These are phyloP conservation scores for Clytia hemisphaerica DNA, from an alignment of 30 jellyfish, hydroid and myxozoan species.

Conservation along the genomic window DNA sequence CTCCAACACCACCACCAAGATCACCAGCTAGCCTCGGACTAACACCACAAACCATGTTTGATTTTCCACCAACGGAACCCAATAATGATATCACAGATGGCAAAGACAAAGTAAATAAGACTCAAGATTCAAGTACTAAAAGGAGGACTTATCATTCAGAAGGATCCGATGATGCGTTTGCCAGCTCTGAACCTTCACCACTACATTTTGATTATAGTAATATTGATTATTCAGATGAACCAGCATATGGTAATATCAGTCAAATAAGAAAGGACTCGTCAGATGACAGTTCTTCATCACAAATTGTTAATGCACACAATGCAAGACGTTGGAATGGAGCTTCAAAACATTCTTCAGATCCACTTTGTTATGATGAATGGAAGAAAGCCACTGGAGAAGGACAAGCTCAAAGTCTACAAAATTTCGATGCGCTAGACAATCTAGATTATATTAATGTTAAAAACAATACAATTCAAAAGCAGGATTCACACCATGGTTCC, in stretches of 20 bases:
- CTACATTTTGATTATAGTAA: constrained; percentile 20
- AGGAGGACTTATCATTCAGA: constrained; percentile 4
- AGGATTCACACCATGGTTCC: constrained; percentile 34
- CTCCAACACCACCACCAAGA: constrained; percentile 70
- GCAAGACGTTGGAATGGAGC: constrained; percentile 45
- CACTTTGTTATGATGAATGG: constrained; percentile 42
- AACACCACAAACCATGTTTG: constrained; percentile 19
- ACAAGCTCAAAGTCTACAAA: background rate
- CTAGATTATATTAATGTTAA: constrained; percentile 8
- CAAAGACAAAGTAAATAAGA: constrained; percentile 40
- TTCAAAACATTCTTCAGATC: constrained; percentile 71
- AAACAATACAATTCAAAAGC: constrained; percentile 7
- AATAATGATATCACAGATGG: constrained; percentile 14
- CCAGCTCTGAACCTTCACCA: constrained; percentile 9
- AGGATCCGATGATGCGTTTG: constrained; percentile 25
- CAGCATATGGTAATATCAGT: constrained; percentile 20
- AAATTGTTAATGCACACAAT: background rate
- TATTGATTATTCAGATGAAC: background rate
- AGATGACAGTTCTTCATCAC: background rate
- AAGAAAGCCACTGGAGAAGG: constrained; percentile 40
- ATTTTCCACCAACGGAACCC: constrained; percentile 38
- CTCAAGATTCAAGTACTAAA: too few species aligned
- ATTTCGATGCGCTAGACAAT: background rate
- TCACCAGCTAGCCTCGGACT: constrained; percentile 76
- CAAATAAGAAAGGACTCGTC: background rate